Base-by-base conservation (phyloP, 2,113 vertebrate species). In the Syngnathus typhle region DNA sequence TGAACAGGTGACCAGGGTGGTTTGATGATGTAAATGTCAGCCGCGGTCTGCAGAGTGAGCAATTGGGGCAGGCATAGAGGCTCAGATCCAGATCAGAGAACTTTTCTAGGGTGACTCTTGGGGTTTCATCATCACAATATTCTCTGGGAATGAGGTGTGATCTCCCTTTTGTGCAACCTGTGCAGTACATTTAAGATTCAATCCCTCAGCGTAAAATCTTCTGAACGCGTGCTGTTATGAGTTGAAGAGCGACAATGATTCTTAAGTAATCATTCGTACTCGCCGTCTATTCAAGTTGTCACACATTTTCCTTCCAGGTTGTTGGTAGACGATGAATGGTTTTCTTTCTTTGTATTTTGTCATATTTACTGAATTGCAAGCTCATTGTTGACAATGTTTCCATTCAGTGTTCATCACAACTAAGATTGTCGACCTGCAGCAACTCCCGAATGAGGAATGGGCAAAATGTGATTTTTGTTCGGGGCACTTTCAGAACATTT, bases 21-120 rank as follows among this genome's bases (percentile, higher is more conserved):
- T 83, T 75, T 75, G 83, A 83, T 79, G 72, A 79, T 80, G 73
- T 83, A 80, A 76, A 85, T 83, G 79, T 83, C 79, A 82, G 75
- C 38, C 54, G 2, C 0, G 63, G 64, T 62, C 68, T 79, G 73
- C 62, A 73, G 41, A 77, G 65, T 1, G 66, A 83, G 77, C 74
- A 69, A 72, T 58, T 23, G 64, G 19, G 61, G 65, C 72, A 71
- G 75, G 68, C 56, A 74, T 75, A 70, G 77, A 68, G 69, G 69
- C 70, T 70, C 74, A 19, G 65, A 69, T 78, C 69, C 70, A 65
- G 72, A 69, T 71, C 63, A 73, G 71, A 75, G 67, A 64, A 73
- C 61, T 74, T 72, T 80, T 66, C 69, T 23, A 19, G n/a, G 36
- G 46, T 32, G 60, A 36, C 27, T 70, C 47, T 47, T 46, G 64